Base-by-base conservation (phyloP, 2,888 invertebrate genomes). In the Priapulus caudatus region DNA sequence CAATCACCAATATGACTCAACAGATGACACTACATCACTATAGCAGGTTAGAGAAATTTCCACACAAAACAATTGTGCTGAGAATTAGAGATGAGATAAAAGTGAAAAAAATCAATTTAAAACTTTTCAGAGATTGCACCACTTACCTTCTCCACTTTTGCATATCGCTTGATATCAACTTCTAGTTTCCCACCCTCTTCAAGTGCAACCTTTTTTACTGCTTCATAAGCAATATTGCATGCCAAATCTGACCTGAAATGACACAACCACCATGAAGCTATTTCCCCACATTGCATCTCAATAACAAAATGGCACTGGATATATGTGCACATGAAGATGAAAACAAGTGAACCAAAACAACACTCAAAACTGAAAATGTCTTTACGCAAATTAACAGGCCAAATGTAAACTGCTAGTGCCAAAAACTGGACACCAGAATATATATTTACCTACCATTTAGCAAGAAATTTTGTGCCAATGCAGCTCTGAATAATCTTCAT, bases 121-220 rank as follows among this genome's bases (percentile, higher is more conserved):
- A n/a, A n/a, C n/a, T n/a, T n/a, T n/a, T n/a, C n/a, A n/a, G n/a
- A n/a, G n/a, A n/a, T n/a, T n/a, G n/a, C n/a, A n/a, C n/a, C n/a
- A 51, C 57, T 52, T 59, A 75, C 74, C 69, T 78, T 78, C 67
- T 79, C 79, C 19, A 97, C 85, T 75, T 92, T 91, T 1, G 92
- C 93, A 66, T 95, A 97, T 74, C 91, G 82, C 69, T 98, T 98
- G 60, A 98, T 92, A 68, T 99, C 98, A 62, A 99, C 92, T 71
- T 98, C 97, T 58, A 82, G 78, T 58, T 89, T 80, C 18, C 91
- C 93, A 56, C 67, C 60, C 58, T 91, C 88, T 58, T 85, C 88
- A 44, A 89, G 68, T 57, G 82, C 81, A 49, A 99, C 93, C 0
- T 90, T 93, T 63, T 82, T 79, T 23, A 98, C 95, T 2, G 98